Base-by-base conservation (phyloP, 35 echinoderm and acorn worm genomes). In the Ophiothrix spiculata region DNA sequence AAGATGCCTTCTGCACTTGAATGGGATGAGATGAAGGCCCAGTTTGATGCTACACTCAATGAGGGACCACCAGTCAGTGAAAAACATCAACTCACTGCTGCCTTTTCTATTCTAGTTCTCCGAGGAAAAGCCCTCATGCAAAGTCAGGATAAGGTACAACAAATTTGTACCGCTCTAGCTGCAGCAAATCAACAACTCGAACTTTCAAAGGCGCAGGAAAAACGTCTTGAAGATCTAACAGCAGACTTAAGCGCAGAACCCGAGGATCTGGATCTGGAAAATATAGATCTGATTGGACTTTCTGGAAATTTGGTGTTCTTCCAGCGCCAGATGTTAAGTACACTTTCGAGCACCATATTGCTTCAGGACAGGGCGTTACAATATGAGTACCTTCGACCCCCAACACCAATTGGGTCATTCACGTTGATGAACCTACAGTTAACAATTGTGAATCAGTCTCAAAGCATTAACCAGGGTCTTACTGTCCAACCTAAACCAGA, bases 341-440 rank as follows among this genome's bases (percentile, higher is more conserved):
- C 40, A 33, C 31, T 81, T 17, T 38, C 79, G 25, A 28, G n/a
- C 79, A 81, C 79, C 33, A 42, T 81, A 2, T 38, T 81, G 13
- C 21, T 81, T 46, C 79, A 81, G 40, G 79, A 81, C 79, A 81
- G 79, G 41, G 79, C 79, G 41, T 81, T 81, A 31, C 79, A 81
- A 40, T 81, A 81, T 54, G 79, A 81, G 79, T 81, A 81, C 36
- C 39, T 81, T 15, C 11, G 79, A 81, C 79, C 79, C 31, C 79
- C 79, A 15, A 81, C 79, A n/a, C 39, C 38, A n/a, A 42, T 81
- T 46, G 79, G 41, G 16, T 81, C 79, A 25, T 81, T 81, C 36
- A 6, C 40, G 31, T 42, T 81, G 38, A 38, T 81, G 36, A 80
- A 41, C 38, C 36, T 80, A 25, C 78, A 80, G 36, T 29, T 36